Evolutionary conservation across 2,113 vertebrate species (phyloP).

Genomic region (Onychostruthus taczanowskii): DNA sequence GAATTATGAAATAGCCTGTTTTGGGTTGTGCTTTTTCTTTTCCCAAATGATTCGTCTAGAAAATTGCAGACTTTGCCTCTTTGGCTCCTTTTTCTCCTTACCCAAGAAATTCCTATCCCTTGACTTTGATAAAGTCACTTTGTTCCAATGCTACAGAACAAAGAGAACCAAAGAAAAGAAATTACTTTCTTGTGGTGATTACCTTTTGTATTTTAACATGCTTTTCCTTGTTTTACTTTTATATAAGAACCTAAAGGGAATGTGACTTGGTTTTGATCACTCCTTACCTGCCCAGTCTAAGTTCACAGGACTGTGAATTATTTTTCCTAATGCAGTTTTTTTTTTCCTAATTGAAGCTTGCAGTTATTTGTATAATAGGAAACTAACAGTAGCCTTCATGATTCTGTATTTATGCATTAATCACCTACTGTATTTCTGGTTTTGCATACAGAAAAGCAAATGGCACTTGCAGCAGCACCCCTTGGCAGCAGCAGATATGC

Average conservation of each 20-base stretch:
- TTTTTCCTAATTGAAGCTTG: neutral
- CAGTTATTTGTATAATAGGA: neutral
- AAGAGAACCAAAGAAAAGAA: neutral
- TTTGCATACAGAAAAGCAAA: neutral
- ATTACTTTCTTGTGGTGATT: neutral
- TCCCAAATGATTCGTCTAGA: neutral
- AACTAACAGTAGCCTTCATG: neutral
- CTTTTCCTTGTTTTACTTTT: neutral
- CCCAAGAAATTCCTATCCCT: neutral
- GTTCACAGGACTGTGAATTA: neutral
- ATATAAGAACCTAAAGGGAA: neutral
- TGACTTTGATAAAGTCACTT: neutral
- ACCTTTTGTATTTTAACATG: neutral
- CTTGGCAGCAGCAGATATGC: neutral
- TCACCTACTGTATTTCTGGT: neutral
- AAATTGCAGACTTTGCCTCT: neutral
- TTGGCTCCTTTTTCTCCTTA: neutral
- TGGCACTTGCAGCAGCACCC: neutral
- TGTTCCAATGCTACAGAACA: neutral
- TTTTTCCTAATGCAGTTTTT: neutral
- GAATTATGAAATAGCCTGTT: neutral
- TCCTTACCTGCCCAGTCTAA: neutral
- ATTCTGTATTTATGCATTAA: neutral
- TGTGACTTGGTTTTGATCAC: neutral
- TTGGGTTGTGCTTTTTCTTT: neutral